phyloP scores from a whole-genome alignment of 2,888 invertebrate genomes.

The Panzeria rudis region DNA sequence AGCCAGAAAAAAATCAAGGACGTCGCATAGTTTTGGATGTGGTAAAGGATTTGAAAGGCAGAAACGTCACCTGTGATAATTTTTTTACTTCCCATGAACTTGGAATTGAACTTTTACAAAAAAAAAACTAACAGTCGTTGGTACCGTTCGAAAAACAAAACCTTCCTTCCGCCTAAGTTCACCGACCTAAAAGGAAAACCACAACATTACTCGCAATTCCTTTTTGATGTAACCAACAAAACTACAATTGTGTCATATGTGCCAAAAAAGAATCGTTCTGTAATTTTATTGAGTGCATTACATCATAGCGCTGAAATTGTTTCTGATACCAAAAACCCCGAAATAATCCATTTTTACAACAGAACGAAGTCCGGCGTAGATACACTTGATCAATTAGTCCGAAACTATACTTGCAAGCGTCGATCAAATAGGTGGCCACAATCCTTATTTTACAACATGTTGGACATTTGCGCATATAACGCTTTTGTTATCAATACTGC shows the following conservation, averaged over 20 bases:
- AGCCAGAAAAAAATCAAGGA: constrained; percentile 34
- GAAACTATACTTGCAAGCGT: constrained; percentile 15
- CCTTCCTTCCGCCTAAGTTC: constrained; percentile 6
- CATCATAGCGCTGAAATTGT: neutral
- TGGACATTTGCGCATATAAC: constrained; percentile 34
- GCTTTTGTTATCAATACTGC: constrained; percentile 21
- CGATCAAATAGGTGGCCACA: constrained; percentile 27
- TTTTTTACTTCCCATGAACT: constrained; percentile 23
- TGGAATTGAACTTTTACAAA: constrained; percentile 15
- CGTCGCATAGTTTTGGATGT: constrained; percentile 32
- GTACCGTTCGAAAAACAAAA: constrained; percentile 27
- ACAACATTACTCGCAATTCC: constrained; percentile 1
- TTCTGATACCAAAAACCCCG: neutral
- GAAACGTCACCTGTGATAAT: constrained; percentile 19
- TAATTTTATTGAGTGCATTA: constrained; percentile 1
- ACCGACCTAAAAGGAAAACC: constrained; percentile 11
- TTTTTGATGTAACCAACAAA: constrained; percentile 23
- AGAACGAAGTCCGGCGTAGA: constrained; percentile 18
- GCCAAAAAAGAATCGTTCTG: constrained; percentile 4
- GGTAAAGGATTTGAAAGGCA: constrained; percentile 16
- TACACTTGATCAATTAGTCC: constrained; percentile 24
- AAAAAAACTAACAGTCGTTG: constrained; percentile 14
- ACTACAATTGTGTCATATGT: constrained; percentile 3
- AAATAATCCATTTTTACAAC: constrained; percentile 26
- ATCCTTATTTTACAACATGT: constrained; percentile 33